These are phyloP conservation scores for Machaerirhynchus nigripectus DNA, from an alignment of 2,113 vertebrate species.

Conservation along the genomic window DNA sequence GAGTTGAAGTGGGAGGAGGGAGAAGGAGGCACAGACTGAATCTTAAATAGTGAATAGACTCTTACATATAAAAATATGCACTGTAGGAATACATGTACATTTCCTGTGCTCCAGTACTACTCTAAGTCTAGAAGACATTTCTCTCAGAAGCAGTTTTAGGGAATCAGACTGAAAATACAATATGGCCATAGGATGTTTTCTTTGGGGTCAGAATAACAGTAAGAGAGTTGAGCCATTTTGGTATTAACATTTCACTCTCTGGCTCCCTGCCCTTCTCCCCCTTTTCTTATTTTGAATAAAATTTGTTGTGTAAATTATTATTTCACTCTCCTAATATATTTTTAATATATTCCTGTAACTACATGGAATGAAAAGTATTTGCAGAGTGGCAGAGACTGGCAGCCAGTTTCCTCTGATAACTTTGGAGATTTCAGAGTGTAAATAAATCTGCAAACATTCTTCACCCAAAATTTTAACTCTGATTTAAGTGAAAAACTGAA, in stretches of 20 bases:
- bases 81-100: neutral
- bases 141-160: neutral
- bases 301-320: neutral
- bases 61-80: neutral
- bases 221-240: neutral
- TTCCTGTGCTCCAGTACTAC: neutral
- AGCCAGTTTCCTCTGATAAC: neutral
- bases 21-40: neutral
- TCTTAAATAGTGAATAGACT: neutral
- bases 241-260: neutral
- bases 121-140: neutral
- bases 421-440: neutral
- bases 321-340: neutral
- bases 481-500: neutral
- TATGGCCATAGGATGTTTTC: neutral
- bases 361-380: neutral
- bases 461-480: neutral
- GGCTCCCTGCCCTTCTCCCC: rapidly evolving
- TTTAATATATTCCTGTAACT: neutral
- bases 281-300: neutral
- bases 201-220: neutral
- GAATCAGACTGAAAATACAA: neutral
- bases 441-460: neutral
- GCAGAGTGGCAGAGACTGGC: neutral
- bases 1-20: neutral